Base-by-base conservation (phyloP, 2,888 invertebrate genomes). In the Fragum sueziense region DNA sequence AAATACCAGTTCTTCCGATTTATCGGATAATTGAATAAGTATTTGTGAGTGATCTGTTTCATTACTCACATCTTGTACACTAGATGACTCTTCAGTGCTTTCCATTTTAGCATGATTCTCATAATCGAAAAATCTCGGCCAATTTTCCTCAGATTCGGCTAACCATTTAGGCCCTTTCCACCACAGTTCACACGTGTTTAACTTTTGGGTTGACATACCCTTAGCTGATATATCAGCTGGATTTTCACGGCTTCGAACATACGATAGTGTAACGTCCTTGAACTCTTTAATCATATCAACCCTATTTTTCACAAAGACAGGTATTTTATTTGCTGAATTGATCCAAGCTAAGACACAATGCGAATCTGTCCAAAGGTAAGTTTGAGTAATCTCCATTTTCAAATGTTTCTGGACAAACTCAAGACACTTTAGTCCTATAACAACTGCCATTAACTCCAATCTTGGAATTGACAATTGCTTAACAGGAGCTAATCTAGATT, bases 401-500 rank as follows among this genome's bases (percentile, higher is more conserved):
- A 72, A 31, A 29, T 76, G 72, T 6, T 47, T 25, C 51, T 57
- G 47, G 17, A 67, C 69, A 69, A 33, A 69, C 29, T 68, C 31
- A 1, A 76, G 1, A 27, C 72, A 68, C n/a, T 71, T 17, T 2
- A 76, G 27, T 6, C 76, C 76, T 2, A 76, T 71, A 14, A 71
- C 1, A 25, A 71, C 71, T 11, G 76, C 76, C 52, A 76, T 25
- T 41, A 82, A 37, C 54, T 79, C 82, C 14, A 82, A 65, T 29
- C 70, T 51, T 29, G 76, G 80, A 25, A 84, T 79, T 2, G 76
- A 74, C 22, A 77, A 41, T n/a, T 61, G 17, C 47, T 76, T 79
- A 17, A 65, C 41, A 34, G 76, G 79, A 4, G 76, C 61, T 31
- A 82, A 29, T 51, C 76, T 52, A 31, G 79, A 59, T 31, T 79